phyloP scores from a whole-genome alignment of 2,113 vertebrate genomes.

The Cynopterus brachyotis region DNA sequence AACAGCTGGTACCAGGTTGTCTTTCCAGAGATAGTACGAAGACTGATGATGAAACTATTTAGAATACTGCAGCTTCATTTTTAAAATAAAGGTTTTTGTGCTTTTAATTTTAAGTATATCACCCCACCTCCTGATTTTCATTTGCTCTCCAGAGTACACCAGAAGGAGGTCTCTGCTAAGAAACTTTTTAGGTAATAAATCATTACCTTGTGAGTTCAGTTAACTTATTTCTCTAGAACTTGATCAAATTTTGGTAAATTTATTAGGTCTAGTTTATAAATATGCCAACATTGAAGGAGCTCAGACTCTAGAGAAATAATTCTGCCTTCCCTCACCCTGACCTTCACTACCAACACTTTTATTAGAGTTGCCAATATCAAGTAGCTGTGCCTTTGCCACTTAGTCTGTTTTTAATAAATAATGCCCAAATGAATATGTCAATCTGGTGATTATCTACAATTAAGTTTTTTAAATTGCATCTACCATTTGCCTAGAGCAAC shows the following conservation, averaged over 20 bases:
- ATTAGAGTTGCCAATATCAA: neutral
- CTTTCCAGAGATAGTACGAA: neutral
- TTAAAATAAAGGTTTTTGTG: neutral
- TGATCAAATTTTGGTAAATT: neutral
- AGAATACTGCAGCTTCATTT: neutral
- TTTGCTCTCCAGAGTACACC: neutral
- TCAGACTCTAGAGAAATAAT: neutral
- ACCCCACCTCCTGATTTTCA: neutral
- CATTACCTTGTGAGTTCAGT: neutral
- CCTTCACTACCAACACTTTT: neutral
- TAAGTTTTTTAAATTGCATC: neutral
- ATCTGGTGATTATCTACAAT: neutral
- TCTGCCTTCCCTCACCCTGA: neutral
- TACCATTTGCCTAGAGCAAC: neutral
- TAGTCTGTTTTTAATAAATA: neutral
- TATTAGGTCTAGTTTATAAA: neutral
- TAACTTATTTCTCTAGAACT: neutral
- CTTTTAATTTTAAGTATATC: neutral
- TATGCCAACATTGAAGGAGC: neutral
- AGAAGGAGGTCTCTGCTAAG: neutral
- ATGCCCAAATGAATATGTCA: neutral
- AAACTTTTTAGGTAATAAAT: neutral
- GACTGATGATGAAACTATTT: neutral
- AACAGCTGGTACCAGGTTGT: neutral
- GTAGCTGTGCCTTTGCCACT: neutral